Percentiles rank a stretch among this genome's conserved stretches.
These are phyloP conservation scores for Microcebus murinus DNA, from an alignment of 2,113 vertebrate genomes.

Conservation along the genomic window DNA sequence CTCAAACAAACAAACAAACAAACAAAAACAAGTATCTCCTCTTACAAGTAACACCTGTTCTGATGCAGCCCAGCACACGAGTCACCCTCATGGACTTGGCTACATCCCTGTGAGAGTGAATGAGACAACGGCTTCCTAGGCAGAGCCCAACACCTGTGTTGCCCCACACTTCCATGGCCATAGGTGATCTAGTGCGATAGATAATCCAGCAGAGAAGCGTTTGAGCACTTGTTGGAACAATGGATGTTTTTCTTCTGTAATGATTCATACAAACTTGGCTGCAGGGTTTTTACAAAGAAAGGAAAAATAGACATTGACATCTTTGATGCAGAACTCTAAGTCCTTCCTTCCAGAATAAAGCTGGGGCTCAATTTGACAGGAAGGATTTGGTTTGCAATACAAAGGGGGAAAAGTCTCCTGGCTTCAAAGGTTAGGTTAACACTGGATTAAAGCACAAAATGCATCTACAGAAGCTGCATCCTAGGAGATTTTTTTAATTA, in stretches of 20 bases:
- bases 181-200: not conserved
- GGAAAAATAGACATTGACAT: not conserved
- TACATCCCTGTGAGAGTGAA: not conserved
- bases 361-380: not conserved
- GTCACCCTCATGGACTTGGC: not conserved
- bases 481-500: not conserved
- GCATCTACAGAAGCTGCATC: not conserved
- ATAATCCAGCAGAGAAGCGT: not conserved
- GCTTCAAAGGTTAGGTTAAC: slow-evolving; percentile 52
- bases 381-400: slow-evolving; percentile 32
- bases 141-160: not conserved
- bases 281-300: slow-evolving; percentile 41
- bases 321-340: slow-evolving; percentile 1
- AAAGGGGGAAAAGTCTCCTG: not conserved
- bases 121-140: not conserved
- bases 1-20: not conserved
- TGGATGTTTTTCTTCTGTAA: slow-evolving; percentile 21
- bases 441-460: not conserved
- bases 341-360: slow-evolving; percentile 46
- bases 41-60: not conserved
- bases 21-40: not conserved
- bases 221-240: slow-evolving; percentile 7
- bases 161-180: not conserved
- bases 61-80: not conserved
- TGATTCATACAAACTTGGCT: slow-evolving; percentile 52